A percentile compares a stretch with the other conserved stretches of the same genome.
Conservation (phyloP, 2,113 vertebrate genomes). For the Chlorodrepanis virens region DNA sequence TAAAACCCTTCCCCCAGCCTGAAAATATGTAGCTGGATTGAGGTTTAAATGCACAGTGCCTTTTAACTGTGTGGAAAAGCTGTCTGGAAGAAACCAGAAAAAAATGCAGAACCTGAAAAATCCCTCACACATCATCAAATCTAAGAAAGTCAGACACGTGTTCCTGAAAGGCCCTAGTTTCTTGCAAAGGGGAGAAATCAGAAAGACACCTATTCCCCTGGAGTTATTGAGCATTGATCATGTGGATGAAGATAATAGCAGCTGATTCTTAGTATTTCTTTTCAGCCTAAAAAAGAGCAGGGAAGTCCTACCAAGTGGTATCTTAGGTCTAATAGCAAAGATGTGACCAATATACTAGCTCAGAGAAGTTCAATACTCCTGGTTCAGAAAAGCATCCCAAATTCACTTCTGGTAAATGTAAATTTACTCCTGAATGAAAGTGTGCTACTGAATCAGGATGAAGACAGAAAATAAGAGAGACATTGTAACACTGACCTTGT, state of each 20-base stretch:
- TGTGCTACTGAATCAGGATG: background rate
- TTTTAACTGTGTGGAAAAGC: background rate
- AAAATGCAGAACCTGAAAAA: background rate
- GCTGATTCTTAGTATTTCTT: background rate
- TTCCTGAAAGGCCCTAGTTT: background rate
- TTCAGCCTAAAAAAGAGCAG: background rate
- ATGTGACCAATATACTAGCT: background rate
- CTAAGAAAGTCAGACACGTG: background rate
- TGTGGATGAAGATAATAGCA: rapidly evolving
- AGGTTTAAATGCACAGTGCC: background rate
- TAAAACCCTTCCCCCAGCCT: background rate
- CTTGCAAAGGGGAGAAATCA: background rate
- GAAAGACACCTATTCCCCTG: background rate
- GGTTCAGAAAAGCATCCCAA: background rate
- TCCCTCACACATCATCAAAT: background rate
- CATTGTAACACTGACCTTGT: rapidly evolving
- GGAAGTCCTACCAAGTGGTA: background rate
- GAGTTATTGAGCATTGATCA: background rate
- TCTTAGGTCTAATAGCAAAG: background rate
- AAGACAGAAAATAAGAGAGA: background rate
- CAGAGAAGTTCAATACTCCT: background rate
- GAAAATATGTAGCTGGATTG: background rate
- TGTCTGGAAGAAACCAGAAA: background rate
- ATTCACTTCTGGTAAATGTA: background rate
- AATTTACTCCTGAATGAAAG: background rate